Evolutionary conservation across 2,888 invertebrate species (phyloP).

Genomic region (Lithodes maja): DNA sequence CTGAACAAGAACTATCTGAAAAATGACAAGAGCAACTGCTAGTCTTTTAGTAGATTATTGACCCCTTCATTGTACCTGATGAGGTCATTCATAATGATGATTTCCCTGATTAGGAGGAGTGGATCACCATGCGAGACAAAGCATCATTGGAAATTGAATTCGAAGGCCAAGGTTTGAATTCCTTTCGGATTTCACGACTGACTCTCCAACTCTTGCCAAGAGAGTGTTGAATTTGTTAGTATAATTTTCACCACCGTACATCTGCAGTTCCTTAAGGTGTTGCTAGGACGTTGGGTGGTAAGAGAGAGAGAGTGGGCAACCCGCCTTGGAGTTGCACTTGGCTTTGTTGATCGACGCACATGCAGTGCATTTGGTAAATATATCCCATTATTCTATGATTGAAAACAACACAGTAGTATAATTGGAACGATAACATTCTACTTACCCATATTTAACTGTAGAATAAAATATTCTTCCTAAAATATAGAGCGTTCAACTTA

Average conservation of each 20-base stretch:
- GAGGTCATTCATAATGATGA: slow-evolving; percentile 35
- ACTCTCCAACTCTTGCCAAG: slow-evolving; percentile 7
- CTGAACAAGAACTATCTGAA: slow-evolving; percentile 6
- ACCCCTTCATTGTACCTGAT: slow-evolving; percentile 32
- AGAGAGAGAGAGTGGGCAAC: too few relatives aligned
- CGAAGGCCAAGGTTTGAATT: slow-evolving; percentile 29
- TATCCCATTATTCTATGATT: too few relatives aligned
- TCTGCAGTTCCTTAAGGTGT: too few relatives aligned
- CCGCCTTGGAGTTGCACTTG: too few relatives aligned
- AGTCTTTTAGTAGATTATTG: slow-evolving; percentile 29
- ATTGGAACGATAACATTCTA: too few relatives aligned
- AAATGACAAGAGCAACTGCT: background rate
- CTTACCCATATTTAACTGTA: too few relatives aligned
- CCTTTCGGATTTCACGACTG: slow-evolving; percentile 35
- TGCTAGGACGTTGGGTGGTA: too few relatives aligned
- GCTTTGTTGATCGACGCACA: too few relatives aligned
- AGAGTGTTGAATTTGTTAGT: slow-evolving; percentile 33
- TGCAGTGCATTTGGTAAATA: too few relatives aligned
- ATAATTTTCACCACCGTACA: background rate
- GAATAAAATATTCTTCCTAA: too few relatives aligned
- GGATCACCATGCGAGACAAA: slow-evolving; percentile 42
- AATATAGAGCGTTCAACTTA: too few relatives aligned
- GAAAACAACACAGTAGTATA: too few relatives aligned
- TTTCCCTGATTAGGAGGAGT: slow-evolving; percentile 33
- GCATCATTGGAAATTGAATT: slow-evolving; percentile 37